Evolutionary conservation across 2,888 invertebrate genomes (phyloP).

Genomic region (Lochmaea crataegi): DNA sequence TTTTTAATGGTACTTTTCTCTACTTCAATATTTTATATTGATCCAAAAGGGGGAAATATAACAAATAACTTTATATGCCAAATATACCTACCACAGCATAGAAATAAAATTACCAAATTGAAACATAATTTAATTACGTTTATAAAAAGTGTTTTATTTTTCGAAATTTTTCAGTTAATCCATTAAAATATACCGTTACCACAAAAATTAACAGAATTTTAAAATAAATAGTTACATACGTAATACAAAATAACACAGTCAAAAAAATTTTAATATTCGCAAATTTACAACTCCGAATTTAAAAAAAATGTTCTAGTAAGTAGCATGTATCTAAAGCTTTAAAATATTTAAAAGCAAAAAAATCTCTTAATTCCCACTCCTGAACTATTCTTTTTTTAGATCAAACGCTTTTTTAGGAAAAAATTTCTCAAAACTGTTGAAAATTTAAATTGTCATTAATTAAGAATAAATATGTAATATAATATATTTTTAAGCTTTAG

Average conservation of each 20-base stretch:
- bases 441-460: no score
- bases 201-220: conserved; percentile 19
- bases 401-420: no score
- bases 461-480: no score
- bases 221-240: conserved; percentile 50
- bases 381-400: no score
- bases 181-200: conserved; percentile 14
- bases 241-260: conserved; percentile 57
- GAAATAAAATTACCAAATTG: neutral
- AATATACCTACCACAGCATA: neutral
- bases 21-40: no score
- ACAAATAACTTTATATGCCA: no score
- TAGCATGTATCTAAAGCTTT: conserved; percentile 9
- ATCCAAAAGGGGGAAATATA: no score
- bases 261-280: conserved; percentile 45
- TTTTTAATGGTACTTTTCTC: no score
- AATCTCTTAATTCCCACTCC: no score
- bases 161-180: neutral
- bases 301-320: neutral
- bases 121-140: neutral
- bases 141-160: neutral
- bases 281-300: conserved; percentile 36
- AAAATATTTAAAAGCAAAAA: neutral
- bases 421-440: no score
- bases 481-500: conserved; percentile 14